These are phyloP conservation scores for Chlorospingus semifuscus DNA, from an alignment of 2,797 vertebrate species.

Conservation along the genomic window DNA sequence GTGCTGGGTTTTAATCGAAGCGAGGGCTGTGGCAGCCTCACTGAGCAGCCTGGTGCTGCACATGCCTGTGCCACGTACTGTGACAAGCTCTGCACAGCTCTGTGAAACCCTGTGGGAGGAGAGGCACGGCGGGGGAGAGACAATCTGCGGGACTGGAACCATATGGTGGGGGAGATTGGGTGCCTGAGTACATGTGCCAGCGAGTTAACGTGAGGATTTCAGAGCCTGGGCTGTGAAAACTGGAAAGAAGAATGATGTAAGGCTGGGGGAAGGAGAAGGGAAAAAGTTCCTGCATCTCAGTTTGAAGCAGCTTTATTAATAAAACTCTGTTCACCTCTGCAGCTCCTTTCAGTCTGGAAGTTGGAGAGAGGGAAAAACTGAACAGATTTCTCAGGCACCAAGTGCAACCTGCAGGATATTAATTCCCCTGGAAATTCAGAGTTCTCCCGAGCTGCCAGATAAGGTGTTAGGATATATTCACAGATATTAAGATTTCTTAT, in stretches of 20 bases:
- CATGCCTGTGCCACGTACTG: neutral
- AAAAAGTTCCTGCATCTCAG: neutral
- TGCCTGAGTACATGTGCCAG: neutral
- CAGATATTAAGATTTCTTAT: neutral
- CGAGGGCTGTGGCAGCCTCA: neutral
- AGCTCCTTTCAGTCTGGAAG: neutral
- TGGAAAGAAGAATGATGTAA: neutral
- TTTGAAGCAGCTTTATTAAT: neutral
- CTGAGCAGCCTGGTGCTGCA: constrained; percentile 4
- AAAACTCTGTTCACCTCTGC: neutral
- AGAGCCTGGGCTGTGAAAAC: constrained; percentile 19
- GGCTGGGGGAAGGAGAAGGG: neutral
- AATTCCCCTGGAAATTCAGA: neutral
- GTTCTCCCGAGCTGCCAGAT: neutral
- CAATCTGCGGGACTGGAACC: constrained; percentile 49
- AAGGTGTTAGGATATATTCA: constrained; percentile 14
- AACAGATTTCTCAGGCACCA: neutral
- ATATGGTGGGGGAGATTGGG: constrained; percentile 18
- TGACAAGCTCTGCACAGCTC: neutral
- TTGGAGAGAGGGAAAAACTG: neutral
- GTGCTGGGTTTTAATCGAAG: neutral
- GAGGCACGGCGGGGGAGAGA: constrained; percentile 8
- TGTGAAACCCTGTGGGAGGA: constrained; percentile 45
- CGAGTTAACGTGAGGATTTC: neutral
- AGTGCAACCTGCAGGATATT: neutral